Evolutionary conservation across 2,797 vertebrate species (phyloP).

Genomic region (Cyclura pinguis): DNA sequence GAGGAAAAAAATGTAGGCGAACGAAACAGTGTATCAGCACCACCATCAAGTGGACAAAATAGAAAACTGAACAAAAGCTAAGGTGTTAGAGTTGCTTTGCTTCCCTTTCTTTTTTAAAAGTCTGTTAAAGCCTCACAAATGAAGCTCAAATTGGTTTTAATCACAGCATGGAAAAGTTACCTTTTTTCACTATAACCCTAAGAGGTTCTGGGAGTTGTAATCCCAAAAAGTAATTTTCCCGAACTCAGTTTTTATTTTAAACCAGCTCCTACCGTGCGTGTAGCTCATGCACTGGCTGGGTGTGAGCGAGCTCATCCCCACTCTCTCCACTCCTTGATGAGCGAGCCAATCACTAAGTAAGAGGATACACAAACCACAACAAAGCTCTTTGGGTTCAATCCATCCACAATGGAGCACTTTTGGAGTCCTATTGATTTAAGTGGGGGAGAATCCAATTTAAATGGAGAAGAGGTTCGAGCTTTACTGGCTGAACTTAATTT

Average conservation of each 20-base stretch:
- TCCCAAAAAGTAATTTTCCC: too few species aligned
- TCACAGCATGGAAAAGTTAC: too few species aligned
- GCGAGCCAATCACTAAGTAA: neutral
- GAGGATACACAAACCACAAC: neutral
- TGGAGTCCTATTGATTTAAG: neutral
- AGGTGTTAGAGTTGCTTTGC: rapidly evolving
- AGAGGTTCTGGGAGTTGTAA: too few species aligned
- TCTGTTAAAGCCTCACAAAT: neutral
- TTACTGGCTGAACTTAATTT: too few species aligned
- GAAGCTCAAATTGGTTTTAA: neutral
- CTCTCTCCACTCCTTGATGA: too few species aligned
- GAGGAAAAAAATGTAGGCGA: too few species aligned
- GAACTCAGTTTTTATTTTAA: neutral
- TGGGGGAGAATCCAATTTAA: neutral
- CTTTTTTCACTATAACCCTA: too few species aligned
- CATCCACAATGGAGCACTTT: neutral
- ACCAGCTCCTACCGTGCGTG: neutral
- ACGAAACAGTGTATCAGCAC: neutral
- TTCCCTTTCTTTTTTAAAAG: conserved; percentile 2
- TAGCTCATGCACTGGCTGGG: neutral
- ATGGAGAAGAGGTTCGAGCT: too few species aligned
- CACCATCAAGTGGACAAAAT: conserved; percentile 73
- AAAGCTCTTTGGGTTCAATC: too few species aligned
- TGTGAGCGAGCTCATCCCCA: neutral
- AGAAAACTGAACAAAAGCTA: conserved; percentile 30